Percentiles rank a stretch among this genome's conserved stretches.
These are phyloP conservation scores for Potorous gilbertii DNA, from an alignment of 2,797 vertebrate genomes.

Conservation along the genomic window DNA sequence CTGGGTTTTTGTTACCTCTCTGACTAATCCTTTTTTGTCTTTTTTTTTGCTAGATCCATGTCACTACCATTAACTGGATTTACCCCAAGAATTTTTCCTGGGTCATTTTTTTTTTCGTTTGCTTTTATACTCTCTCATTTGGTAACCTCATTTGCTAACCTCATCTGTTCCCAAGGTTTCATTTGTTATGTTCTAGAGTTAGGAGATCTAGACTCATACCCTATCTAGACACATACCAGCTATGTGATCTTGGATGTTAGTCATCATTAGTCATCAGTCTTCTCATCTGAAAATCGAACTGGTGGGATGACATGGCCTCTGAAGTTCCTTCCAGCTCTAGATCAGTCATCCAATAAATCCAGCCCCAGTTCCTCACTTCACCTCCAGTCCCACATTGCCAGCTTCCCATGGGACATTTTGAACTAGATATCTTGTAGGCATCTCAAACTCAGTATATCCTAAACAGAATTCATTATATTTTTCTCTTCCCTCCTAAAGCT, in stretches of 20 bases:
- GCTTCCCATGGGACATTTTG: not conserved
- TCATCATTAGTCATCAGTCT: not conserved
- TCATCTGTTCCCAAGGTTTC: not conserved
- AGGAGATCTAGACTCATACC: not conserved
- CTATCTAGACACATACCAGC: not conserved
- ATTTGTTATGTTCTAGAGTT: not conserved
- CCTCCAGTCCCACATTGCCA: not conserved
- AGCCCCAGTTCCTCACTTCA: not conserved
- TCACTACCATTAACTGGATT: not conserved
- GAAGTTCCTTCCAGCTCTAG: not conserved
- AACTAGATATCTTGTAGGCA: not conserved
- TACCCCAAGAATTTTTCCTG: not conserved
- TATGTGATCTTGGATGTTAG: not conserved
- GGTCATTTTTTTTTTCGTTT: not conserved
- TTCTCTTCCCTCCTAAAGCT: not conserved
- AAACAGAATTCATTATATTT: not conserved
- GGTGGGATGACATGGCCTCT: not conserved
- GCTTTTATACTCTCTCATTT: not conserved
- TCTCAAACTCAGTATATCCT: not conserved
- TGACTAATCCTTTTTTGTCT: not conserved
- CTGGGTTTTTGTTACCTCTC: not conserved
- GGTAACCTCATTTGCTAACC: not conserved
- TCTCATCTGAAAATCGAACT: not conserved
- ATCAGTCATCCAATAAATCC: not conserved
- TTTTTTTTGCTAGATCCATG: not conserved